Percentiles rank a stretch among this genome's conserved stretches.
These are phyloP conservation scores for Saguinus imperator DNA, from an alignment of 2,113 vertebrate genomes.

Conservation along the genomic window DNA sequence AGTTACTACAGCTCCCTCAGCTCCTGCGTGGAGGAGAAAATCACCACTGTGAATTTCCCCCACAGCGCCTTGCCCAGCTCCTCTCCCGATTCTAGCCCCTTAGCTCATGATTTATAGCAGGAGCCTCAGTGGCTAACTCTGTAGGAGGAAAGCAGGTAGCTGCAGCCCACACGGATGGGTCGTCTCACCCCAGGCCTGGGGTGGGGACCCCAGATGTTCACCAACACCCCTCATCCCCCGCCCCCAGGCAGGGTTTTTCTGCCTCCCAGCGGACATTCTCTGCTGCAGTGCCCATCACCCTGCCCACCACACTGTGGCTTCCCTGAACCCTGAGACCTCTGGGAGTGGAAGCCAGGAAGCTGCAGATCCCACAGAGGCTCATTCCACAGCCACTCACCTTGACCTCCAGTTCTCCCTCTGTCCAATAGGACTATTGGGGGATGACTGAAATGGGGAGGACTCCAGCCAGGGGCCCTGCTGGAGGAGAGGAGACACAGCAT, in stretches of 20 bases:
- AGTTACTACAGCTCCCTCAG: not conserved
- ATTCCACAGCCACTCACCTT: not conserved
- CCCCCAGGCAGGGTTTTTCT: not conserved
- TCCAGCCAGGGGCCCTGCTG: not conserved
- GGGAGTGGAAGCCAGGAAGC: not conserved
- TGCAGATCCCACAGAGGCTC: not conserved
- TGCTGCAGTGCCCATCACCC: not conserved
- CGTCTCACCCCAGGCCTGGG: not conserved
- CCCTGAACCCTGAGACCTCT: not conserved
- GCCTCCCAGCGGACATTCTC: not conserved
- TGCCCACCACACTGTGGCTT: not conserved
- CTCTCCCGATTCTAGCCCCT: slow-evolving; percentile 47
- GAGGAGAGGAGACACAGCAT: not conserved
- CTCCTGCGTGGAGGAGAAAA: slow-evolving; percentile 8
- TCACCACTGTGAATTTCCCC: slow-evolving; percentile 46
- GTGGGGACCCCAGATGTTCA: not conserved
- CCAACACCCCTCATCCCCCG: not conserved
- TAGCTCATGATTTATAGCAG: slow-evolving; percentile 47
- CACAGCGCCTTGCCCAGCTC: not conserved
- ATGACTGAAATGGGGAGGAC: not conserved
- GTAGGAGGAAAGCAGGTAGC: not conserved
- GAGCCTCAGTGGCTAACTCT: not conserved
- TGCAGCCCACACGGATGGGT: too few species aligned
- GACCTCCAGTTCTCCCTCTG: not conserved
- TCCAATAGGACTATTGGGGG: not conserved